Conservation (phyloP, 2,113 vertebrate species). For the Pachypanchax playfairii region DNA sequence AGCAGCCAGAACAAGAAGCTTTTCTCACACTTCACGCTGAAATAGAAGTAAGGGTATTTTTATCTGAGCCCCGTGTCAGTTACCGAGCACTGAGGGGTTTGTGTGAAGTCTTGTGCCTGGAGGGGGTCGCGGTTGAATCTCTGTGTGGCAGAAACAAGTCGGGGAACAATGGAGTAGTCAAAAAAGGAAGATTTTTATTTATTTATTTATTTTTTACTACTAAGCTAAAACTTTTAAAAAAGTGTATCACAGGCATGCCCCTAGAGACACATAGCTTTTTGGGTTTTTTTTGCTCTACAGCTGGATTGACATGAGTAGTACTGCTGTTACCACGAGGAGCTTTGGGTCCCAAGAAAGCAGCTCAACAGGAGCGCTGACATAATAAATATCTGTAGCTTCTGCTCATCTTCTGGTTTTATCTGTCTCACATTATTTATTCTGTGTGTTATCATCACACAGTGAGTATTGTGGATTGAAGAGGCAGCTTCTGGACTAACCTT, state of each 20-base stretch:
- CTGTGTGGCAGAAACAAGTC: conserved; percentile 62
- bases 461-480: too few species aligned
- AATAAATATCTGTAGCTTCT: conserved; percentile 32
- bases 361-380: conserved; percentile 33
- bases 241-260: conserved; percentile 64
- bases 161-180: conserved; percentile 35
- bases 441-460: background rate
- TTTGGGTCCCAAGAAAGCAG: conserved; percentile 24
- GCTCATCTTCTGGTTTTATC: background rate
- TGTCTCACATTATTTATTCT: background rate
- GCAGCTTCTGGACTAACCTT: too few species aligned
- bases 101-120: conserved; percentile 74
- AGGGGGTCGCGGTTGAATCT: conserved; percentile 62
- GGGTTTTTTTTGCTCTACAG: conserved; percentile 53
- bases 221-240: conserved; percentile 73
- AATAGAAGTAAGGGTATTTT: conserved; percentile 65
- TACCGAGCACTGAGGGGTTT: conserved; percentile 58
- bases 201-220: too few species aligned
- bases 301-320: conserved; percentile 40
- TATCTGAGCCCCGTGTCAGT: conserved; percentile 66
- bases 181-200: conserved; percentile 33
- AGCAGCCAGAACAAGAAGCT: conserved; percentile 50
- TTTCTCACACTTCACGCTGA: conserved; percentile 37
- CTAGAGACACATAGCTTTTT: conserved; percentile 71
- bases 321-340: conserved; percentile 27